Base-by-base conservation (phyloP, 2,888 invertebrate genomes). In the Macrophya alboannulata region DNA sequence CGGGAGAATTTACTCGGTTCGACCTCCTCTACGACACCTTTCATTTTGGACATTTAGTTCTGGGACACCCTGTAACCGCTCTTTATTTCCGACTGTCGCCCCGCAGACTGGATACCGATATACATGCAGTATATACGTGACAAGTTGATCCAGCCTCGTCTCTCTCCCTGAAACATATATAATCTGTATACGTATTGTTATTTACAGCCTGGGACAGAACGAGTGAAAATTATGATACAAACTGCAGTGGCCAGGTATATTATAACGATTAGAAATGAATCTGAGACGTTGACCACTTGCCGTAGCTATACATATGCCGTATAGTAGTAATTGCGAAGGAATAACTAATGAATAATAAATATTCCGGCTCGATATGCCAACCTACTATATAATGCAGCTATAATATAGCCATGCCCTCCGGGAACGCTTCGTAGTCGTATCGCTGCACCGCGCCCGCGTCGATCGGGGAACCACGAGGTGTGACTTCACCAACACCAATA, bases 381-480 rank as follows among this genome's bases (percentile, higher is more conserved):
- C 31, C 31, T 31, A 31, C 17, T n/a, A 62, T n/a, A 62, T 2
- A n/a, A 68, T 68, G 10, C 43, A 15, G 68, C 68, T 17, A 37
- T 37, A 5, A 6, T 37, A 17, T 21, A n/a, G 43, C 77, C 25
- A 21, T 37, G 48, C 10, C 77, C 77, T 51, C 51, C 51, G 31
- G 77, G 77, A 21, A 21, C 17, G 72, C 10, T 45, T 45, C 68
- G 31, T 74, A 1, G 45, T 74, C 37, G 71, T 71, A 21, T 71
- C 71, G 25, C 40, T n/a, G n/a, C n/a, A 31, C 3, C 31, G 15
- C n/a, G n/a, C n/a, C 15, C 62, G 62, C 71, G 10, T 4, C 55
- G 6, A 31, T 31, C 77, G 51, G 31, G 77, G 74, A 74, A 74
- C 74, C 74, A 25, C 74, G 74, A 74, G 74, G 74, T 74, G 74